A percentile compares a stretch with the other conserved stretches of the same genome.
Conservation (phyloP, 1,140 invertebrate species). For the Hydropsyche tenuis region DNA sequence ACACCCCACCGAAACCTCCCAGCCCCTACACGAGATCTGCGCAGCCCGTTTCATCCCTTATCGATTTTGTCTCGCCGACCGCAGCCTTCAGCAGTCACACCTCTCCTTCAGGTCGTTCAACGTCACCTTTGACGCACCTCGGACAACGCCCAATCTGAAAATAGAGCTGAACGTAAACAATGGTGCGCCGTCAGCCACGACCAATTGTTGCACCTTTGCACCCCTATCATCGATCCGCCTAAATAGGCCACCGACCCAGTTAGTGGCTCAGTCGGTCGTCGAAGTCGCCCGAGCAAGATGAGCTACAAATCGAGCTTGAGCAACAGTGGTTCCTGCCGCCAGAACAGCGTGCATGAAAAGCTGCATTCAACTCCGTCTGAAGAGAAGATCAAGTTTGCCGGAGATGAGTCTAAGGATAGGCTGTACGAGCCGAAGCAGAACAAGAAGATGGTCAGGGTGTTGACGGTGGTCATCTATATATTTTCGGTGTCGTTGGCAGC, state of each 20-base stretch:
- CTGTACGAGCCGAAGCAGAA: slow-evolving; percentile 84
- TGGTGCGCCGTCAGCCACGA: neutral
- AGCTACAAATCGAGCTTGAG: slow-evolving; percentile 58
- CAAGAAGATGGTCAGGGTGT: slow-evolving; percentile 86
- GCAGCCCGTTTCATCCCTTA: slow-evolving; percentile 44
- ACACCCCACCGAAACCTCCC: too few species aligned
- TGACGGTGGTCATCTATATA: slow-evolving; percentile 94
- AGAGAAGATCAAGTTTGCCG: slow-evolving; percentile 72
- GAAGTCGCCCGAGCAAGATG: slow-evolving; percentile 52
- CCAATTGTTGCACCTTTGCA: slow-evolving; percentile 24
- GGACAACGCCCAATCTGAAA: neutral
- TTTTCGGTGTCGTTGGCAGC: slow-evolving; percentile 94
- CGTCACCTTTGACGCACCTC: neutral
- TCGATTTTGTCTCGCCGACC: slow-evolving; percentile 39
- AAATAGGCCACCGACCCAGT: slow-evolving; percentile 37
- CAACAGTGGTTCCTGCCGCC: slow-evolving; percentile 56
- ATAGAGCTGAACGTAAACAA: neutral
- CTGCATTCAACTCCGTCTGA: slow-evolving; percentile 58
- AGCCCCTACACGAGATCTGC: too few species aligned
- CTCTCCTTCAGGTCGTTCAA: neutral
- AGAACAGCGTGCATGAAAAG: slow-evolving; percentile 50
- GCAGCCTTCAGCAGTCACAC: neutral
- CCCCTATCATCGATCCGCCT: slow-evolving; percentile 28
- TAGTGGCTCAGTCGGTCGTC: neutral
- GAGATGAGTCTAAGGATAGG: slow-evolving; percentile 80